Conservation (phyloP, 2,113 vertebrate genomes). For the human (Homo sapiens) region DNA sequence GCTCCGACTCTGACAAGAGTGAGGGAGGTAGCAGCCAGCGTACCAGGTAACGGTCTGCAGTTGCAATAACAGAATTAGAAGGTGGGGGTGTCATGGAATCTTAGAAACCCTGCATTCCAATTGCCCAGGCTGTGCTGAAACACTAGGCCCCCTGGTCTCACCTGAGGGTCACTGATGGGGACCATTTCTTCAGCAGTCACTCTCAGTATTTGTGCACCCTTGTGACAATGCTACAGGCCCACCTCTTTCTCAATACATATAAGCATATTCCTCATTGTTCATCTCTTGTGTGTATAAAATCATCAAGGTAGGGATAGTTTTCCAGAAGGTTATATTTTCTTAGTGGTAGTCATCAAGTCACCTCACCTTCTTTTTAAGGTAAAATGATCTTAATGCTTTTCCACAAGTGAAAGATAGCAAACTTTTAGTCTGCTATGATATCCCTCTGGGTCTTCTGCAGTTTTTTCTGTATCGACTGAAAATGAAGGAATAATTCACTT, state of each 20-base stretch:
- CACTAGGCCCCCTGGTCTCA: neutral
- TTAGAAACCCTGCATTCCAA: neutral
- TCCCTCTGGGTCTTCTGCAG: neutral
- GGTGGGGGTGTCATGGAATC: too few species aligned
- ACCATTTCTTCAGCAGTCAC: too few species aligned
- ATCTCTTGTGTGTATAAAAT: neutral
- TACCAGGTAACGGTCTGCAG: neutral
- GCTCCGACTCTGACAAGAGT: neutral
- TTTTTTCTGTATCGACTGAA: too few species aligned
- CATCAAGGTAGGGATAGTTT: neutral
- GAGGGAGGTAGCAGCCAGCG: rapidly evolving
- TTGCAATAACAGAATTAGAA: neutral
- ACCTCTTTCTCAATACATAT: neutral
- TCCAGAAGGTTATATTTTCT: neutral
- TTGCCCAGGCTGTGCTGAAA: too few species aligned
- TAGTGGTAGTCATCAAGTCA: neutral
- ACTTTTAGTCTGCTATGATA: too few species aligned
- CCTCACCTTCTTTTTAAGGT: neutral
- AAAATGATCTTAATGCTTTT: neutral
- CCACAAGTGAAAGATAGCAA: neutral
- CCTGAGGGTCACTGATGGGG: neutral
- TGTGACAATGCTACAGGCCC: neutral
- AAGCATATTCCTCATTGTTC: neutral
- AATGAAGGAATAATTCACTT: neutral
- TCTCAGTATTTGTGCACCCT: neutral